These are phyloP conservation scores for Alloscopus bannaensis DNA, from an alignment of 2,888 invertebrate genomes.

Conservation along the genomic window DNA sequence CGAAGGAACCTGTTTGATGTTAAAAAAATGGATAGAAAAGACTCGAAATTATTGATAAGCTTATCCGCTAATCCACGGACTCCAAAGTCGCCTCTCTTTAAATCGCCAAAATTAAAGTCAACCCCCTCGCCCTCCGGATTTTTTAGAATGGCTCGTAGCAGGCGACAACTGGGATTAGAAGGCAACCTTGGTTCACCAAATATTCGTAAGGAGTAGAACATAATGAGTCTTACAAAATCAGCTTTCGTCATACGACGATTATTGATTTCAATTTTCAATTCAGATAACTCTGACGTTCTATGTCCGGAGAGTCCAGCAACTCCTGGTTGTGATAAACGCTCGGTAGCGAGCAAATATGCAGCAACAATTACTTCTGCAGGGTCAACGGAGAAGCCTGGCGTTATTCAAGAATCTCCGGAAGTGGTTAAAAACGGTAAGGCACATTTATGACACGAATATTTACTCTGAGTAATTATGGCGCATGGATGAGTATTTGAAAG, in stretches of 20 bases:
- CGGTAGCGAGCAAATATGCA: slow-evolving; percentile 36
- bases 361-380: slow-evolving; percentile 29
- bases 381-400: slow-evolving; percentile 35
- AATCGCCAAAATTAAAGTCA: slow-evolving; percentile 54
- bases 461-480: not conserved
- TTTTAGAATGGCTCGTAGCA: slow-evolving; percentile 52
- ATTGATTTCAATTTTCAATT: not conserved
- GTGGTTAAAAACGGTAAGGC: slow-evolving; percentile 58
- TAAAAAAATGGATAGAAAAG: slow-evolving; percentile 56
- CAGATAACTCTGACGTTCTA: slow-evolving; percentile 29
- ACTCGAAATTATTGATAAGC: slow-evolving; percentile 51
- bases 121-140: slow-evolving; percentile 44
- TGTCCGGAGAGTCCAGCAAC: slow-evolving; percentile 65
- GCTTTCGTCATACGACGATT: too few relatives aligned
- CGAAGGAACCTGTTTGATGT: slow-evolving; percentile 67
- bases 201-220: slow-evolving; percentile 24
- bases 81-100: slow-evolving; percentile 56
- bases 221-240: too few relatives aligned
- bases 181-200: slow-evolving; percentile 40
- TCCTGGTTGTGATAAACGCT: slow-evolving; percentile 34
- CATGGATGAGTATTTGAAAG: slow-evolving; percentile 5
- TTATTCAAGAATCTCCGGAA: slow-evolving; percentile 65
- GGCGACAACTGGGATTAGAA: slow-evolving; percentile 24
- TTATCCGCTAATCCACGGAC: slow-evolving; percentile 41
- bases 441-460: slow-evolving; percentile 12